Evolutionary conservation across 2,797 vertebrate species (phyloP), one percentile per base, ranked within the genome.

Genomic region (Benthosema pterotum): DNA sequence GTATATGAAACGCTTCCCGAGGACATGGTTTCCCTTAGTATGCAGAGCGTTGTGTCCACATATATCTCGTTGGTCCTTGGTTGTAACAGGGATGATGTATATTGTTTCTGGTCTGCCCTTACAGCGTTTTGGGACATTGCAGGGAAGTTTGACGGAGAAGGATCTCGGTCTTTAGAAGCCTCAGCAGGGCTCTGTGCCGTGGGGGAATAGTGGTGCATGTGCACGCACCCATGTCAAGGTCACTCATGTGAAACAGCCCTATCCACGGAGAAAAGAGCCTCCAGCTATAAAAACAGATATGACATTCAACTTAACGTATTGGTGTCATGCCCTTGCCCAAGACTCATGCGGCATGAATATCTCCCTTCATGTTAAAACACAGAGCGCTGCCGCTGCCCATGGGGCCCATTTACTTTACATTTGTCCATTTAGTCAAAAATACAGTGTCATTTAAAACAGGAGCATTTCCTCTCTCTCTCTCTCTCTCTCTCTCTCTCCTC

Each of bases 281-380:
- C 68, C 42, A 59, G 74, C 67, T 64, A 75, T 81, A 83, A 81
- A 78, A 79, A 69, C 50, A 67, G 67, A 84, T 72, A 65, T 18
- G 45, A 82, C 45, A 57, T 76, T 52, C 56, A 18, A 1, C 70
- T 53, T 72, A 61, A 76, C 69, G 55, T 72, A 80, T 77, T 64
- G 76, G 74, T 55, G 59, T 22, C 58, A 52, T 76, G 73, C 70
- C 81, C 77, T 83, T 79, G 78, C 72, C 72, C 53, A 67, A 72
- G 68, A 66, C 77, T 78, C 74, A 77, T 76, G 65, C 60, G 66
- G 61, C 72, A 62, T 11, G n/a, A 1, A n/a, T n/a, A 17, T 75
- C 78, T 78, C 67, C 62, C 49, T 74, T 79, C 46, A 79, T 67
- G 75, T 69, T 25, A 71, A 25, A 65, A 82, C 63, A 71, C 73